These are phyloP conservation scores for Dexiosoma caninum DNA, from an alignment of 2,888 invertebrate species.

Conservation along the genomic window DNA sequence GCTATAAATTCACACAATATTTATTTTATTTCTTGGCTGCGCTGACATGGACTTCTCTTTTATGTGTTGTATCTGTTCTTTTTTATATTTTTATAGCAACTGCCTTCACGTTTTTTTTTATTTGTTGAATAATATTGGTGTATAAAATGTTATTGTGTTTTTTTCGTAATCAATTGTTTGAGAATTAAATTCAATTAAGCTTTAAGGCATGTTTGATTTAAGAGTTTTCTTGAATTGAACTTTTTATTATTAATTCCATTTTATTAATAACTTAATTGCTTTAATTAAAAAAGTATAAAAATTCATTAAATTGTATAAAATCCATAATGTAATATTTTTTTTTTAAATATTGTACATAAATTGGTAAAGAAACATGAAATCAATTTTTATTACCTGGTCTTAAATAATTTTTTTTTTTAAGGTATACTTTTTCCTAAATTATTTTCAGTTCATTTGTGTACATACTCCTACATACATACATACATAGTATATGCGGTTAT, in stretches of 20 bases:
- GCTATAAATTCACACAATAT: constrained; percentile 58
- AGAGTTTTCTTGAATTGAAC: constrained; percentile 31
- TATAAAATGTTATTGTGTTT: constrained; percentile 18
- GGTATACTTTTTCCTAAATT: constrained; percentile 19
- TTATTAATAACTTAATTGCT: constrained; percentile 60
- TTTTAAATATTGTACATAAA: not conserved
- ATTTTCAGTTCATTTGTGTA: constrained; percentile 3
- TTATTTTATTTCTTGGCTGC: constrained; percentile 46
- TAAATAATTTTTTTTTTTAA: not conserved
- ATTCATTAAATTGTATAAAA: constrained; percentile 29
- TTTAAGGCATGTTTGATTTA: constrained; percentile 41
- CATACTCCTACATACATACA: too few species aligned
- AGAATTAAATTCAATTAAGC: constrained; percentile 65
- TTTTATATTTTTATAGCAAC: constrained; percentile 6
- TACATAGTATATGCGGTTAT: not conserved
- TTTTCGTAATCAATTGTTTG: constrained; percentile 62
- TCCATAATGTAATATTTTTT: not conserved
- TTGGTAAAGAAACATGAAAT: not conserved
- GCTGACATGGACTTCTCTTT: not conserved
- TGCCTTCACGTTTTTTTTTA: constrained; percentile 32
- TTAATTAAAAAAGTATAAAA: constrained; percentile 48
- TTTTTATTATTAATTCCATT: constrained; percentile 25
- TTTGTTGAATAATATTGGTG: constrained; percentile 26
- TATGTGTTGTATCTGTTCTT: not conserved
- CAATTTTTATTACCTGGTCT: not conserved